Evolutionary conservation across 2,113 vertebrate genomes (phyloP), one percentile per base, ranked within the genome.

Genomic region (Heloderma charlesbogerti): DNA sequence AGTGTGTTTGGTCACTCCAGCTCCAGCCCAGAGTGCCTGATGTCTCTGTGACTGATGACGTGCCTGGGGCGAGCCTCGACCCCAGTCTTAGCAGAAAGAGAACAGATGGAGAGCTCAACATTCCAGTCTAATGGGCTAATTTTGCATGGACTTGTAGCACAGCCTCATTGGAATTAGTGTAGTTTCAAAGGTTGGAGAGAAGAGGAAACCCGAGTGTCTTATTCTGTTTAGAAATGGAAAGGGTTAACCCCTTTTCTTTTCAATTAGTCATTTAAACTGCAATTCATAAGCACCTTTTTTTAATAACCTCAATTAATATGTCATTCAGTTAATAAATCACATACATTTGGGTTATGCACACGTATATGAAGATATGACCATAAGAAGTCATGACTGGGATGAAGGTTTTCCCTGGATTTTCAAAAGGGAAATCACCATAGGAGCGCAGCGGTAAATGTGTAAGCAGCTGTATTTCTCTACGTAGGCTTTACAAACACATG

Each of bases 71-170:
- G 3, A 78, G 34, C 89, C 60, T 69, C 45, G 25, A 51, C 83
- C 82, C 82, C 40, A 69, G 60, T 77, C 83, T n/a, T 85, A 69
- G 79, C 63, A 85, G 89, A 86, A 85, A 57, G 89, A 22, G 60
- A 85, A 63, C 89, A 86, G 82, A 85, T 90, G 74, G 20, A 54
- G 43, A 67, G 72, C 34, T 34, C 54, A 77, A 66, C 89, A 90
- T 90, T 86, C 89, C 83, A 79, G 60, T 85, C 83, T 85, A 90
- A 90, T 90, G 72, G 82, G 60, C 84, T 90, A 29, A 86, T 90
- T 90, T 90, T 69, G 82, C 72, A 78, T 40, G 82, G 82, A 78
- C 82, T 78, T 67, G 72, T 84, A 51, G 57, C 60, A 66, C 2
- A 51, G 34, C 43, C 89, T 79, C 40, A 79, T 79, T 86, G 60